Conservation (phyloP, 2,888 invertebrate species). For the Hypomecis atomaria region DNA sequence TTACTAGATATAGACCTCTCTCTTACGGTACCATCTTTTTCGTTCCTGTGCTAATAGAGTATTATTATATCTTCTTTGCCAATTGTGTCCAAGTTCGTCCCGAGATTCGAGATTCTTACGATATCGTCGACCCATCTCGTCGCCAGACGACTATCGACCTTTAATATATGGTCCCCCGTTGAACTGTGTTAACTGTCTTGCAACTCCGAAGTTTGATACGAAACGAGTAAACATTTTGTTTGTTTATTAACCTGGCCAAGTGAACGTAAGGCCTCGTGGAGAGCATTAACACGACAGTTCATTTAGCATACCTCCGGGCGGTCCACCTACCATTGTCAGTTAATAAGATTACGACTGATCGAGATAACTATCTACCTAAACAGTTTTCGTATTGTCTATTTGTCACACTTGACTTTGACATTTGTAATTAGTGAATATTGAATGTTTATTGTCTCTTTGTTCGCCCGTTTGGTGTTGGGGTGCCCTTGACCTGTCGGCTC, state of each 20-base stretch:
- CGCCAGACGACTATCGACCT: no score
- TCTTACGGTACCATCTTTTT: no score
- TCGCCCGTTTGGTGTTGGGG: slow-evolving; percentile 52
- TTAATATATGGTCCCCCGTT: no score
- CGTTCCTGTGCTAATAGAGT: no score
- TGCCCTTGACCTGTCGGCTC: slow-evolving; percentile 65
- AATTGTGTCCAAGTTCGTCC: no score
- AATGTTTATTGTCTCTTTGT: slow-evolving; percentile 62
- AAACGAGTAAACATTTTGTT: slow-evolving; percentile 26
- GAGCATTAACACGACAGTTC: slow-evolving; percentile 56
- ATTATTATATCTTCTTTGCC: no score
- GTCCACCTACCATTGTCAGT: slow-evolving; percentile 52
- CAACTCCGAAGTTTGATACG: neutral
- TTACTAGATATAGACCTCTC: no score
- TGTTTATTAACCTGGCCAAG: slow-evolving; percentile 44
- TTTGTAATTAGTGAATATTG: slow-evolving; percentile 60
- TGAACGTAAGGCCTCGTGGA: slow-evolving; percentile 69
- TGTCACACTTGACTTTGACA: slow-evolving; percentile 60
- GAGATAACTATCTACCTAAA: slow-evolving; percentile 55
- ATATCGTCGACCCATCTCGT: no score
- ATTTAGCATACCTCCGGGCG: slow-evolving; percentile 58
- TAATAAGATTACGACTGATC: slow-evolving; percentile 62
- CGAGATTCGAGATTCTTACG: no score
- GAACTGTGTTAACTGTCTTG: no score
- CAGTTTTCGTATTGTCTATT: slow-evolving; percentile 50